Conservation (phyloP, 2,113 vertebrate species). For the Brachypteracias leptosomus region DNA sequence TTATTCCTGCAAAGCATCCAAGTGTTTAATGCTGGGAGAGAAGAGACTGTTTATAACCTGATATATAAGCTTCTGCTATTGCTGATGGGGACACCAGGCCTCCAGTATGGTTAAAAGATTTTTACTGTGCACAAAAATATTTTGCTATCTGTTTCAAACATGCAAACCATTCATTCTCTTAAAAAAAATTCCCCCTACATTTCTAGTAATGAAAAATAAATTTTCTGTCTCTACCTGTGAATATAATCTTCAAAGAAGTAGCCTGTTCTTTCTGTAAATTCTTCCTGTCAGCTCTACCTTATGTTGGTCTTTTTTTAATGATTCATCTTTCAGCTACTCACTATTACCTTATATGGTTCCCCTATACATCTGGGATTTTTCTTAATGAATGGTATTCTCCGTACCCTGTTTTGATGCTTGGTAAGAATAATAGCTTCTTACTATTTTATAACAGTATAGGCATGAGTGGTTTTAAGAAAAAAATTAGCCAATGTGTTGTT, state of each 20-base stretch:
- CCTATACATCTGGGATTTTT: neutral
- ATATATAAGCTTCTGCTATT: neutral
- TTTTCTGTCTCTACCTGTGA: neutral
- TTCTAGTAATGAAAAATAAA: slow-evolving; percentile 9
- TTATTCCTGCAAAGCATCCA: neutral
- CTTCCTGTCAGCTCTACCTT: neutral
- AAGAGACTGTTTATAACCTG: neutral
- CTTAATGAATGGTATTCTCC: neutral
- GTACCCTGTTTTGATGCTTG: neutral
- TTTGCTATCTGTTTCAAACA: neutral
- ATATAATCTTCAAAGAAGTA: neutral
- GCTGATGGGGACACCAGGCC: neutral
- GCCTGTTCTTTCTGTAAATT: slow-evolving; percentile 1
- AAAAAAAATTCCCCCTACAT: neutral
- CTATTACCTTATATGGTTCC: slow-evolving; percentile 5
- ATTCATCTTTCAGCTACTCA: neutral
- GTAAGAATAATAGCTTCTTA: neutral
- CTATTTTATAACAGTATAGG: neutral
- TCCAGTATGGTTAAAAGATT: neutral
- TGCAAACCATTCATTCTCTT: neutral
- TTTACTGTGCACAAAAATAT: neutral
- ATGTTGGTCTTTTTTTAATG: neutral
- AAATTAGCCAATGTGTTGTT: neutral
- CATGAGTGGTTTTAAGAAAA: neutral
- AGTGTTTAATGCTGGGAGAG: neutral